Conservation (phyloP, 2,797 vertebrate genomes). For the Diplodus sargus region DNA sequence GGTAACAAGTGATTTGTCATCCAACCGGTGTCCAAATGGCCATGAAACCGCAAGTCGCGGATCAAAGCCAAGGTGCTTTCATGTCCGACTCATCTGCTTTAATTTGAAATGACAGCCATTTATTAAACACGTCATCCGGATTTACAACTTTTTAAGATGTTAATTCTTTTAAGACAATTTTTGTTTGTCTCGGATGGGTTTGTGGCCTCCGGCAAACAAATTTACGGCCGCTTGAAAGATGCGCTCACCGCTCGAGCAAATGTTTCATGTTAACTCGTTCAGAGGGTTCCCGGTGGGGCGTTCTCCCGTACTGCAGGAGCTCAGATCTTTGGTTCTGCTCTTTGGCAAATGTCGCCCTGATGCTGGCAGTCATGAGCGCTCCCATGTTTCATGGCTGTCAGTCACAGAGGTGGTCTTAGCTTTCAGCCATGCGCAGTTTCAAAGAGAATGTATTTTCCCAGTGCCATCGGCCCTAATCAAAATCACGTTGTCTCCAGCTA, state of each 20-base stretch:
- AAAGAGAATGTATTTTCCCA: constrained; percentile 59
- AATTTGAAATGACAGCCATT: constrained; percentile 50
- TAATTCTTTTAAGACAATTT: constrained; percentile 40
- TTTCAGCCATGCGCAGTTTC: constrained; percentile 59
- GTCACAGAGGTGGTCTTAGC: constrained; percentile 69
- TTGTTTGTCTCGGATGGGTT: constrained; percentile 54
- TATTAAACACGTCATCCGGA: constrained; percentile 43
- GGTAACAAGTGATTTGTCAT: constrained; percentile 40
- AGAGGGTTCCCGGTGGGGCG: constrained; percentile 40
- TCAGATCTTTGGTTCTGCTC: constrained; percentile 55
- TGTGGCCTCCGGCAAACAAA: constrained; percentile 42
- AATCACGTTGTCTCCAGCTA: constrained; percentile 69
- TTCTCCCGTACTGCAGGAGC: constrained; percentile 25
- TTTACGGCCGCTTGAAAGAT: constrained; percentile 59
- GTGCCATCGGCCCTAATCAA: constrained; percentile 68
- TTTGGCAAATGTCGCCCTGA: constrained; percentile 63
- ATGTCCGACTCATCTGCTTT: constrained; percentile 19
- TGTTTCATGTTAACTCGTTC: constrained; percentile 70
- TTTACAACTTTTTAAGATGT: constrained; percentile 47
- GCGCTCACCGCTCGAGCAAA: constrained; percentile 53
- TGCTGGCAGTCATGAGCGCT: constrained; percentile 39
- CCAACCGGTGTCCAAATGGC: constrained; percentile 52
- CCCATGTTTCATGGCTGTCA: constrained; percentile 68
- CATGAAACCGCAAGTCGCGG: constrained; percentile 49
- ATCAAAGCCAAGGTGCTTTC: constrained; percentile 44